phyloP scores from a whole-genome alignment of 2,797 vertebrate species.

The Cossypha caffra region DNA sequence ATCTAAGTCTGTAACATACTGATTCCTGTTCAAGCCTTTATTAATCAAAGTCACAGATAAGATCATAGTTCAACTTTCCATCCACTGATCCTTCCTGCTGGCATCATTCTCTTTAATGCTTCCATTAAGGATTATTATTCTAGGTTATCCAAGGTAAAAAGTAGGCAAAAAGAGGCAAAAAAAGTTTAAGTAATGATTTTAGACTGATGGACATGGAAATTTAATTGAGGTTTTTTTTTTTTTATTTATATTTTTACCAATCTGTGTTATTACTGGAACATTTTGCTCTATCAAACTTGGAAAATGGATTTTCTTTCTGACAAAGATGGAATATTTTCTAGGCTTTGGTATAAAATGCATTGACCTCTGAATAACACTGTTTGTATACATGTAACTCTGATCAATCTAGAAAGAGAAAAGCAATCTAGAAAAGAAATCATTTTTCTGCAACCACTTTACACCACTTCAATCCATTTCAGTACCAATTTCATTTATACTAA shows the following conservation, averaged over 20 bases:
- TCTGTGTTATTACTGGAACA: not conserved
- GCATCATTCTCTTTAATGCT: not conserved
- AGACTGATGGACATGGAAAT: not conserved
- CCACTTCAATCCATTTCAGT: not conserved
- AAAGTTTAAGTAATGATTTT: not conserved
- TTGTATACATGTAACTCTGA: not conserved
- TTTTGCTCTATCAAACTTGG: not conserved
- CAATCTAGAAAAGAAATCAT: not conserved
- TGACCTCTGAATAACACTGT: not conserved
- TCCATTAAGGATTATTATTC: not conserved
- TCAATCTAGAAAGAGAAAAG: not conserved
- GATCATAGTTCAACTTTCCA: not conserved
- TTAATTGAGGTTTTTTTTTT: not conserved
- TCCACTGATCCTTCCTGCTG: not conserved
- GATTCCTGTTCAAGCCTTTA: not conserved
- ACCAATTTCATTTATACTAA: not conserved
- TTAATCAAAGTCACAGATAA: not conserved
- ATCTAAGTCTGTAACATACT: not conserved
- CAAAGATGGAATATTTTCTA: not conserved
- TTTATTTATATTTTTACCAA: not conserved
- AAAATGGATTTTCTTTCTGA: not conserved
- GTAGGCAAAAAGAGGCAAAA: not conserved
- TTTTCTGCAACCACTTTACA: not conserved
- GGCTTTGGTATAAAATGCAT: not conserved
- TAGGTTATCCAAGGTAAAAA: not conserved